phyloP scores from a whole-genome alignment of 1,140 invertebrate species.

The Drosophila tsacasi region DNA sequence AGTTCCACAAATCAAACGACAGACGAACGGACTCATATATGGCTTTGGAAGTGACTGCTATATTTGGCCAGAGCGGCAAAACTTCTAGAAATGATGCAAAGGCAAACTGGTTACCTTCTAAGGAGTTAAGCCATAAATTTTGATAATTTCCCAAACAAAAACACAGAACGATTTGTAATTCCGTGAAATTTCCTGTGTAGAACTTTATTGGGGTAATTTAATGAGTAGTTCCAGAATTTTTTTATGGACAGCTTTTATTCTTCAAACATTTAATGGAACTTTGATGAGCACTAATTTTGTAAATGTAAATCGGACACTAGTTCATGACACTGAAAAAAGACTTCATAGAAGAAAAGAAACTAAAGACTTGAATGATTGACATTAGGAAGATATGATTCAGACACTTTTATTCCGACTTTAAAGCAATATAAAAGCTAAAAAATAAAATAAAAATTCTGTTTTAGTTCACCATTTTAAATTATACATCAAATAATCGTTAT shows the following conservation, averaged over 20 bases:
- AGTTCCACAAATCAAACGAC: slow-evolving; percentile 17
- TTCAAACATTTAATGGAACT: slow-evolving; percentile 1
- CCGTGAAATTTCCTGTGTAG: slow-evolving; percentile 18
- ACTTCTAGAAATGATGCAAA: slow-evolving; percentile 34
- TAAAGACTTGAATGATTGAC: not conserved
- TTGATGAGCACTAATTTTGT: slow-evolving; percentile 34
- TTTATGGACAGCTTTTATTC: slow-evolving; percentile 14
- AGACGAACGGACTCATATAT: slow-evolving; percentile 21
- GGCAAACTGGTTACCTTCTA: slow-evolving; percentile 48
- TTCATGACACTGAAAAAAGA: not conserved
- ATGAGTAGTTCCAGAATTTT: slow-evolving; percentile 23
- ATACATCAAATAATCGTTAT: no score
- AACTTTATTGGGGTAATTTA: slow-evolving; percentile 32
- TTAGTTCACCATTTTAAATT: no score
- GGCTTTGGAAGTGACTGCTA: slow-evolving; percentile 11
- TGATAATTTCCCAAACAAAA: slow-evolving; percentile 35
- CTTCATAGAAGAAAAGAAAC: no score
- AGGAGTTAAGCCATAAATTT: slow-evolving; percentile 29
- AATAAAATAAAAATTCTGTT: no score
- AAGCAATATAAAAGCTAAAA: no score
- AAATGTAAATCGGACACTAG: slow-evolving; percentile 2
- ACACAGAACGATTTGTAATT: slow-evolving; percentile 25
- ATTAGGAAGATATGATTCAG: no score
- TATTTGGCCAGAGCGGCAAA: slow-evolving; percentile 23
- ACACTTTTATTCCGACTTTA: no score